Percentiles rank a stretch among this genome's conserved stretches.
These are phyloP conservation scores for Tuta absoluta DNA, from an alignment of 2,888 invertebrate species.

Conservation along the genomic window DNA sequence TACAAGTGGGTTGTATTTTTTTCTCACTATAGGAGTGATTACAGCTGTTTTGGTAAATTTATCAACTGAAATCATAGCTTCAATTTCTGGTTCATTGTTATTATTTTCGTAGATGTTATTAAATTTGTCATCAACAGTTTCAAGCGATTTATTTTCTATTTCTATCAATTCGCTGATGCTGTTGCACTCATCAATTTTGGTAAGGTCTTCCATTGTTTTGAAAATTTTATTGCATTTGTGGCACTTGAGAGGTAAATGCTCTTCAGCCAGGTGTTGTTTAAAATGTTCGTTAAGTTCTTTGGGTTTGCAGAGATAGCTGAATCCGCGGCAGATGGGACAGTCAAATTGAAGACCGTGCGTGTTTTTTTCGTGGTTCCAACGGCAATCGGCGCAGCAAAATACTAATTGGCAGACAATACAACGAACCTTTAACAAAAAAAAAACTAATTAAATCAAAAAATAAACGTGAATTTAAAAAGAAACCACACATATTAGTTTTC, in stretches of 20 bases:
- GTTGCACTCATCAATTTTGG: constrained; percentile 60
- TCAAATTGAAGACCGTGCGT: constrained; percentile 66
- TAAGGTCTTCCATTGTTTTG: constrained; percentile 63
- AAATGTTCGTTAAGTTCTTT: constrained; percentile 56
- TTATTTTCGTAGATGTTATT: constrained; percentile 63
- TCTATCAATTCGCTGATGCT: constrained; percentile 66
- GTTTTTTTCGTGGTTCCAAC: constrained; percentile 64
- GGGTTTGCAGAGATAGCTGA: constrained; percentile 59
- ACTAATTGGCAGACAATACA: constrained; percentile 69
- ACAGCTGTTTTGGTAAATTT: constrained; percentile 66
- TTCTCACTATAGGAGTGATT: constrained; percentile 67
- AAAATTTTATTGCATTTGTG: constrained; percentile 65
- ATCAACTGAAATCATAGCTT: constrained; percentile 60
- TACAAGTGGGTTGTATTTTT: constrained; percentile 54
- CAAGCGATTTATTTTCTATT: constrained; percentile 40
- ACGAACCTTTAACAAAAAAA: constrained; percentile 55
- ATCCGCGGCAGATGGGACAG: constrained; percentile 69
- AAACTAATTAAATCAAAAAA: constrained; percentile 7
- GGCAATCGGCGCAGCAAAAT: constrained; percentile 72
- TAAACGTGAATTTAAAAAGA: too few relatives aligned
- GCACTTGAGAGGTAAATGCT: constrained; percentile 69
- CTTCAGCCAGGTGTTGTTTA: constrained; percentile 55
- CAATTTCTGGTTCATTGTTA: constrained; percentile 50
- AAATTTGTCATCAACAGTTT: constrained; percentile 61
- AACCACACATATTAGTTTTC: not conserved